phyloP scores from a whole-genome alignment of 2,113 vertebrate species.

The Anhinga rufa region DNA sequence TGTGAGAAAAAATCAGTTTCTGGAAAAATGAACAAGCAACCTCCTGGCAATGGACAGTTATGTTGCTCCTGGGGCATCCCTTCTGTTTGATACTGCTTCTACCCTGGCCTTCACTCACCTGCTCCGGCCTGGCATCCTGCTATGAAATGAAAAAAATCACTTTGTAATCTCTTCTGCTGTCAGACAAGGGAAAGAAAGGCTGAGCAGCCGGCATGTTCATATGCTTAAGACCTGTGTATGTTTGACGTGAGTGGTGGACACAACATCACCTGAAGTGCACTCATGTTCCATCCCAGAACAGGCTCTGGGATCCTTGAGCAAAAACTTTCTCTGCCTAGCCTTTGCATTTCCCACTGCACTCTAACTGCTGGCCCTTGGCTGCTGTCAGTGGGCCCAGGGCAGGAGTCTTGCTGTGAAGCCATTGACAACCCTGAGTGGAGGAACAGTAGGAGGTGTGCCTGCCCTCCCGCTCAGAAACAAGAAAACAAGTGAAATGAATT shows the following conservation, averaged over 20 bases:
- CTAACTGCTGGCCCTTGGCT: accelerated
- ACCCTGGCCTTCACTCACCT: background rate
- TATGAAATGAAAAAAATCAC: background rate
- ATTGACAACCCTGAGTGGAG: accelerated
- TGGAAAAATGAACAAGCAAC: background rate
- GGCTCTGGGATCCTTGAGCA: background rate
- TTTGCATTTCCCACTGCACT: background rate
- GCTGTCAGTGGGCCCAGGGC: accelerated
- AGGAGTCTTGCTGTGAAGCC: background rate
- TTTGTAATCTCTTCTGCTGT: background rate
- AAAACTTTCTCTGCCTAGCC: background rate
- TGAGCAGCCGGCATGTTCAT: background rate
- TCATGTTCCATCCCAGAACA: background rate
- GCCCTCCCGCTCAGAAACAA: background rate
- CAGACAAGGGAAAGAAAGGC: background rate
- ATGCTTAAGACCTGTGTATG: background rate
- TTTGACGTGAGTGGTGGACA: background rate
- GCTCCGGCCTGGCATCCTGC: background rate
- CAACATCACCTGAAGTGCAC: background rate
- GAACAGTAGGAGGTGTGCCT: background rate
- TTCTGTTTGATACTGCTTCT: background rate
- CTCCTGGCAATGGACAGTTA: background rate
- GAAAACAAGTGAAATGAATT: background rate
- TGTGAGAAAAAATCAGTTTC: background rate
- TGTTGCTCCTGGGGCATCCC: background rate